These are phyloP conservation scores for Turdus rufiventris DNA, from an alignment of 2,113 vertebrate species.

Conservation along the genomic window DNA sequence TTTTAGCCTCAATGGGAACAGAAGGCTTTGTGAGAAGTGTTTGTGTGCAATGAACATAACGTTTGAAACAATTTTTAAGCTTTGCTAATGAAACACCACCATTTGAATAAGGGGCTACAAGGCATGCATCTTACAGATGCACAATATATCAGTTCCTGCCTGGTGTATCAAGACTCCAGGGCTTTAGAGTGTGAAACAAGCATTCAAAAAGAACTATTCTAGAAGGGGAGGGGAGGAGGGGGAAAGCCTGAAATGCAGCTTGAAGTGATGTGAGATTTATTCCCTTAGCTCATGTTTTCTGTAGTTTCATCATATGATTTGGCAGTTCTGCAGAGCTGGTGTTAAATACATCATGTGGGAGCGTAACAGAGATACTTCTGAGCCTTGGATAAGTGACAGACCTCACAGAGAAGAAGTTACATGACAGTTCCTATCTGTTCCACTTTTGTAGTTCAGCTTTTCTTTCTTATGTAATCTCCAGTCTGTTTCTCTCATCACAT, in stretches of 20 bases:
- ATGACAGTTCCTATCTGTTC: background rate
- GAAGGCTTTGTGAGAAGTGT: slow-evolving; percentile 45
- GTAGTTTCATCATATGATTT: slow-evolving; percentile 14
- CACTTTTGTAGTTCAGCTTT: background rate
- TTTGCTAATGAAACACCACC: slow-evolving; percentile 12
- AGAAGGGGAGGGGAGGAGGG: background rate
- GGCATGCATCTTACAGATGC: background rate
- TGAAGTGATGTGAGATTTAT: slow-evolving; percentile 8
- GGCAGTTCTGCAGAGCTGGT: background rate
- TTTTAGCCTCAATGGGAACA: slow-evolving; percentile 70
- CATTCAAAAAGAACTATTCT: background rate
- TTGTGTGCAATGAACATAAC: slow-evolving; percentile 30
- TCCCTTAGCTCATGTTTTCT: background rate
- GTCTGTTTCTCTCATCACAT: background rate
- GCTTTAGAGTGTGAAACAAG: background rate
- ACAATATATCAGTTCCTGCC: background rate
- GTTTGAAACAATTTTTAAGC: slow-evolving; percentile 49
- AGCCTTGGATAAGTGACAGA: background rate
- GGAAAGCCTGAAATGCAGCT: background rate
- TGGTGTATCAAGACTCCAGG: background rate
- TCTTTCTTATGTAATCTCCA: background rate
- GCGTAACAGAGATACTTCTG: background rate
- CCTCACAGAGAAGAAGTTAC: background rate
- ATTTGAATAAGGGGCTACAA: background rate
- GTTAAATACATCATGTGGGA: background rate